Percentiles rank a stretch among this genome's conserved stretches.
These are phyloP conservation scores for Gorsachius goisagi DNA, from an alignment of 2,113 vertebrate species.

Conservation along the genomic window DNA sequence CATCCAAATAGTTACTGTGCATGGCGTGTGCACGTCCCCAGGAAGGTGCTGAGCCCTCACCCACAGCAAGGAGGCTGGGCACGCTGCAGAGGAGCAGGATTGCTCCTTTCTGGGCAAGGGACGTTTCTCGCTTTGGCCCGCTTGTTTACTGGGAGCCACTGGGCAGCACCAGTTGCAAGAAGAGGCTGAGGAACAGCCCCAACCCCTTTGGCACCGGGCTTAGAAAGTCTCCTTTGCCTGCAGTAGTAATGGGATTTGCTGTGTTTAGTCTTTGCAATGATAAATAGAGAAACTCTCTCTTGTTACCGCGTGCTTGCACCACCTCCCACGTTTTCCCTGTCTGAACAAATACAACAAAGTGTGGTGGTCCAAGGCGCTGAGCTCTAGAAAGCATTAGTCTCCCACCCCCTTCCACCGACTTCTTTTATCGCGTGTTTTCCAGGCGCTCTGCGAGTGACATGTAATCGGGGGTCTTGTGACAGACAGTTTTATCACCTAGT, in stretches of 20 bases:
- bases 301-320: slow-evolving; percentile 43
- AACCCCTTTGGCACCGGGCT: not conserved
- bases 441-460: slow-evolving; percentile 61
- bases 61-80: not conserved
- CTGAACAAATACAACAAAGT: slow-evolving; percentile 37
- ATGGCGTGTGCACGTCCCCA: not conserved
- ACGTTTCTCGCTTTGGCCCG: rapidly evolving
- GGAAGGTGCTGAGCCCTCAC: not conserved
- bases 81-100: not conserved
- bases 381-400: slow-evolving; percentile 46
- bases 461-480: slow-evolving; percentile 66
- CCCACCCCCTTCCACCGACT: slow-evolving; percentile 31
- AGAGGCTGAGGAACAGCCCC: not conserved
- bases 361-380: slow-evolving; percentile 39
- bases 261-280: slow-evolving; percentile 31
- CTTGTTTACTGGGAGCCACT: not conserved
- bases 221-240: slow-evolving; percentile 10
- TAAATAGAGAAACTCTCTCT: slow-evolving; percentile 44
- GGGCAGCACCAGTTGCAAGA: not conserved
- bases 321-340: slow-evolving; percentile 58
- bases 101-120: not conserved
- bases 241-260: slow-evolving; percentile 15
- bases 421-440: slow-evolving; percentile 56
- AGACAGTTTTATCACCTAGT: slow-evolving; percentile 76
- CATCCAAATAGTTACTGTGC: not conserved